Conservation (phyloP, 2,797 vertebrate species). For the Agapornis canus region DNA sequence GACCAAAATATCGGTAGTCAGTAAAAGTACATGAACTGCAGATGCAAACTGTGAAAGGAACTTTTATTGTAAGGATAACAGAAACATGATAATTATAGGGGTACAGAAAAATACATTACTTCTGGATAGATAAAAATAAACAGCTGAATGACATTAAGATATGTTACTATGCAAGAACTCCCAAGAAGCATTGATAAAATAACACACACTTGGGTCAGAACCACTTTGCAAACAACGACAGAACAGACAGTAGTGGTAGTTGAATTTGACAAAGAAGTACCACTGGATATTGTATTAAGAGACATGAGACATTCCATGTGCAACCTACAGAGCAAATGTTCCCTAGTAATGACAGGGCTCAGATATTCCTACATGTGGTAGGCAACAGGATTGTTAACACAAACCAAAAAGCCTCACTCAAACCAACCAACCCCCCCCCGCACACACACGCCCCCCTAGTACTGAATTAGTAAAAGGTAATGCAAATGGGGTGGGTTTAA, state of each 20-base stretch:
- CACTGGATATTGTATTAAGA: neutral
- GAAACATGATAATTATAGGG: neutral
- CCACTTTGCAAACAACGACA: neutral
- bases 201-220: neutral
- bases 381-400: neutral
- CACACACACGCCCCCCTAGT: neutral
- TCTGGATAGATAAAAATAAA: neutral
- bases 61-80: neutral
- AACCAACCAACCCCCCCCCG: rapidly evolving
- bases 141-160: neutral
- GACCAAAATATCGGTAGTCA: neutral
- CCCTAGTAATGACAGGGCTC: neutral
- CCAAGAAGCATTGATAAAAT: neutral
- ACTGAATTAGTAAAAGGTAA: neutral
- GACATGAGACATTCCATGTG: neutral
- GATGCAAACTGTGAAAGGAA: neutral
- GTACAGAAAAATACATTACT: neutral
- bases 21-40: neutral
- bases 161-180: neutral
- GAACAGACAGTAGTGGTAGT: neutral
- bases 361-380: neutral
- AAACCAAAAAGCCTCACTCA: neutral
- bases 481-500: neutral
- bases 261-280: neutral
- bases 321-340: neutral